A percentile compares a stretch with the other conserved stretches of the same genome.
Evolutionary conservation across 1,140 invertebrate genomes (phyloP).

Genomic region (Colletes latitarsis): DNA sequence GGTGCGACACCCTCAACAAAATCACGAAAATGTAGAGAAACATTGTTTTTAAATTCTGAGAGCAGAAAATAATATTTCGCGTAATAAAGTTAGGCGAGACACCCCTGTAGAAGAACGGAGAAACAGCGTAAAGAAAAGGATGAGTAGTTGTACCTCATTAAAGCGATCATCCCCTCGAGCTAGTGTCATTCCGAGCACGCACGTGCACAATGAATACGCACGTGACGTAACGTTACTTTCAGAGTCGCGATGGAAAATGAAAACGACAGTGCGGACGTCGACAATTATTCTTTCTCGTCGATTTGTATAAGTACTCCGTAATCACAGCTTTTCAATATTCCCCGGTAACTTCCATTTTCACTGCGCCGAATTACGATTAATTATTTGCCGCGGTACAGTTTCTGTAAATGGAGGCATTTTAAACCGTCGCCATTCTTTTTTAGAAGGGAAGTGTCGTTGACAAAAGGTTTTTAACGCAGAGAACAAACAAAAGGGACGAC

Average conservation of each 20-base stretch:
- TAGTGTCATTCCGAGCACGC: conserved; percentile 10
- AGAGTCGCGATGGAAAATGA: not conserved
- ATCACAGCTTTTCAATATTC: not conserved
- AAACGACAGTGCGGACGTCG: not conserved
- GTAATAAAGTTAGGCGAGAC: not conserved
- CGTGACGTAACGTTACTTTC: not conserved
- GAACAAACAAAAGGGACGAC: not conserved
- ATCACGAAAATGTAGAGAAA: too few relatives aligned
- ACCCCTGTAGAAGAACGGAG: not conserved
- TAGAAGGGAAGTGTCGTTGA: not conserved
- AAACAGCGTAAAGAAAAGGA: not conserved
- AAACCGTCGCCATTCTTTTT: not conserved
- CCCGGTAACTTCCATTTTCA: too few relatives aligned
- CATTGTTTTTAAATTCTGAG: not conserved
- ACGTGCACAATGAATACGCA: not conserved
- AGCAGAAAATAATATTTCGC: not conserved
- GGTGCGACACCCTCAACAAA: too few relatives aligned
- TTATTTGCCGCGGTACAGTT: not conserved
- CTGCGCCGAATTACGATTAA: not conserved
- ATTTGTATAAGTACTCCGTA: not conserved
- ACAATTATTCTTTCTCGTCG: not conserved
- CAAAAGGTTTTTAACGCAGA: not conserved
- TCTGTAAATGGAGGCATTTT: not conserved
- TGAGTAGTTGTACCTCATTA: conserved; percentile 10
- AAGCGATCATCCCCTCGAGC: conserved; percentile 12